These are phyloP conservation scores for Sphecodes monilicornis DNA, from an alignment of 2,888 invertebrate genomes.

Conservation along the genomic window DNA sequence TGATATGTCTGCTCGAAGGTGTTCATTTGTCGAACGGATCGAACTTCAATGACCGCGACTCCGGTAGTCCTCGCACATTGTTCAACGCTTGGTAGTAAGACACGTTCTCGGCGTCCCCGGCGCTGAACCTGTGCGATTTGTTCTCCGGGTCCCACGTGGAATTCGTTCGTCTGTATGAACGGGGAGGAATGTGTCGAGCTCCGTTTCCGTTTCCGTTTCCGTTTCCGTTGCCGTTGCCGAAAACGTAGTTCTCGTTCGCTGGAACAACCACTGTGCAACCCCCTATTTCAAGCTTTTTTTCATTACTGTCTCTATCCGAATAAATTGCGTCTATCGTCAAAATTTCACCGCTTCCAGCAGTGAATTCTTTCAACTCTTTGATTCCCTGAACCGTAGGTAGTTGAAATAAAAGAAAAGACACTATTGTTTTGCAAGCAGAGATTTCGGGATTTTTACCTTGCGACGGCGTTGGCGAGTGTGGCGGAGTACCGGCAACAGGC, in stretches of 20 bases:
- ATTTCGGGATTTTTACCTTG: conserved; percentile 67
- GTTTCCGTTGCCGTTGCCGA: conserved; percentile 67
- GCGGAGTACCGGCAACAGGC: conserved; percentile 84
- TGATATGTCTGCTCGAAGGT: conserved; percentile 38
- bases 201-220: conserved; percentile 71
- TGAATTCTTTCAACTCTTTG: neutral
- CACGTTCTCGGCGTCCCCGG: conserved; percentile 89
- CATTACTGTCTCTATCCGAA: neutral
- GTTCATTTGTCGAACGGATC: conserved; percentile 85
- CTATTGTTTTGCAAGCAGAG: too few relatives aligned
- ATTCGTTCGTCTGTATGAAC: conserved; percentile 70
- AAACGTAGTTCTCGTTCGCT: conserved; percentile 83
- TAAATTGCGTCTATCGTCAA: neutral
- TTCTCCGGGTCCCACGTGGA: conserved; percentile 76
- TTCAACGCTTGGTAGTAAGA: conserved; percentile 86
- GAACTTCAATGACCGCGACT: conserved; percentile 88
- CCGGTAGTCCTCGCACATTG: conserved; percentile 86
- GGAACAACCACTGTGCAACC: conserved; percentile 21
- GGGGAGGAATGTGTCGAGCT: conserved; percentile 65
- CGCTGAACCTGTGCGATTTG: conserved; percentile 87
- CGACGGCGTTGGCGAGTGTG: conserved; percentile 85
- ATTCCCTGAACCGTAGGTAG: neutral
- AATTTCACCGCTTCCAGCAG: neutral
- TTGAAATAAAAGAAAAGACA: neutral
- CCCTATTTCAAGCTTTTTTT: neutral